These are phyloP conservation scores for Anoplopoma fimbria DNA, from an alignment of 2,113 vertebrate genomes.

Conservation along the genomic window DNA sequence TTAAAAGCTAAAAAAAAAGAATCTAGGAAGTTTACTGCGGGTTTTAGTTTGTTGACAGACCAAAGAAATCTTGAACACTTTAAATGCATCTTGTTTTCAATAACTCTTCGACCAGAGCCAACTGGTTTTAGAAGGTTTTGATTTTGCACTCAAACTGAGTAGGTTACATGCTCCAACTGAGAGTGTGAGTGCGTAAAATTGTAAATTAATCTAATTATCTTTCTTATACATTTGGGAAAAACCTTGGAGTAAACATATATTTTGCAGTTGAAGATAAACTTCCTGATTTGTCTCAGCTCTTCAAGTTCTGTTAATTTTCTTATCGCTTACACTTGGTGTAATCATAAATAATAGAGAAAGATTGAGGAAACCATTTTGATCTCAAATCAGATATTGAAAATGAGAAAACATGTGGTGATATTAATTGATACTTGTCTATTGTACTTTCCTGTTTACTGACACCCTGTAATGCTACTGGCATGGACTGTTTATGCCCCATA, in stretches of 20 bases:
- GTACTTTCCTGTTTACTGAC: background rate
- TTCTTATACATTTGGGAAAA: background rate
- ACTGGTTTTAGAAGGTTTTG: background rate
- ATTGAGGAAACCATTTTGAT: background rate
- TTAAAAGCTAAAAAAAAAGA: no score
- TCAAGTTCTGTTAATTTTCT: background rate
- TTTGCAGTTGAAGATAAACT: background rate
- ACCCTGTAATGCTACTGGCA: no score
- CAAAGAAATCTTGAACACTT: no score
- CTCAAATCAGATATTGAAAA: constrained; percentile 10
- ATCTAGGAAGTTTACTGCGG: no score
- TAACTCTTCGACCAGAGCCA: no score
- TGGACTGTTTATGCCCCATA: background rate
- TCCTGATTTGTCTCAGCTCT: background rate
- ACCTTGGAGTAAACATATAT: background rate
- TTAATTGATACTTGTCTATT: background rate
- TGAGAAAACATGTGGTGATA: background rate
- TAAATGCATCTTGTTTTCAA: background rate
- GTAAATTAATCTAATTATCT: background rate
- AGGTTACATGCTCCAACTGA: background rate
- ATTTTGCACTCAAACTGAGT: background rate
- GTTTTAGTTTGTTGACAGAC: no score
- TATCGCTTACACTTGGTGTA: background rate
- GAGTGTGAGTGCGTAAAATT: background rate
- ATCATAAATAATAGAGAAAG: background rate